These are phyloP conservation scores for Agelastica alni DNA, from an alignment of 2,888 invertebrate genomes.

Conservation along the genomic window DNA sequence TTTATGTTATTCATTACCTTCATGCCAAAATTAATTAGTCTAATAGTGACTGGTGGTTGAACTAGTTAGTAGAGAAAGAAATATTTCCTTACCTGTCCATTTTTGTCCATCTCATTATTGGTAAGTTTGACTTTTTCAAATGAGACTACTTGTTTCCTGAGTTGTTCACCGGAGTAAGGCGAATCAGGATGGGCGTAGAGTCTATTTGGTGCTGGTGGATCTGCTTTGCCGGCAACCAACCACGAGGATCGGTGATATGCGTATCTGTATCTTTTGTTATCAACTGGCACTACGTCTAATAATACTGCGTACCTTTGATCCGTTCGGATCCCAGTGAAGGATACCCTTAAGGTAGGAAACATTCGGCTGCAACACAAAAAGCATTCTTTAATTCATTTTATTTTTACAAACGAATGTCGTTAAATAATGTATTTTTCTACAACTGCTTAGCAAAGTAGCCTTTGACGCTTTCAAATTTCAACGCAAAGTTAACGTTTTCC, in stretches of 20 bases:
- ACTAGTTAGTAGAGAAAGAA: too few relatives aligned
- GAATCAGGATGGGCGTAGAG: slow-evolving; percentile 81
- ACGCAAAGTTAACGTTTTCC: too few relatives aligned
- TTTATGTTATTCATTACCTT: too few relatives aligned
- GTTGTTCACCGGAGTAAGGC: slow-evolving; percentile 78
- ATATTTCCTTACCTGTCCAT: slow-evolving; percentile 70
- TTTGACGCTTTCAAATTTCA: too few relatives aligned
- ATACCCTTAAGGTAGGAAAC: slow-evolving; percentile 80
- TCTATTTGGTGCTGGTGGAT: slow-evolving; percentile 73
- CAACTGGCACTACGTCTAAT: slow-evolving; percentile 80
- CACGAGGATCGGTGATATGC: slow-evolving; percentile 83
- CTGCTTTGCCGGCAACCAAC: slow-evolving; percentile 82
- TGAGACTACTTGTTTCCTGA: slow-evolving; percentile 76
- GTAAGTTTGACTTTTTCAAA: slow-evolving; percentile 85
- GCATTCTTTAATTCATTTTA: neutral
- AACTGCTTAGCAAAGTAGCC: neutral
- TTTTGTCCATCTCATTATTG: slow-evolving; percentile 81
- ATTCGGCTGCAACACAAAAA: slow-evolving; percentile 66
- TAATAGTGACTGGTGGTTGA: too few relatives aligned
- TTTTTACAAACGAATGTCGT: neutral
- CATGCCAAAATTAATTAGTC: too few relatives aligned
- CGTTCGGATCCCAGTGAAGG: slow-evolving; percentile 70
- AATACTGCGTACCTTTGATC: slow-evolving; percentile 73
- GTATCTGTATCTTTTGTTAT: slow-evolving; percentile 78
- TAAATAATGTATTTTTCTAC: neutral